These are phyloP conservation scores for Brachionus rotundiformis DNA, from an alignment of 1,140 invertebrate species.

Conservation along the genomic window DNA sequence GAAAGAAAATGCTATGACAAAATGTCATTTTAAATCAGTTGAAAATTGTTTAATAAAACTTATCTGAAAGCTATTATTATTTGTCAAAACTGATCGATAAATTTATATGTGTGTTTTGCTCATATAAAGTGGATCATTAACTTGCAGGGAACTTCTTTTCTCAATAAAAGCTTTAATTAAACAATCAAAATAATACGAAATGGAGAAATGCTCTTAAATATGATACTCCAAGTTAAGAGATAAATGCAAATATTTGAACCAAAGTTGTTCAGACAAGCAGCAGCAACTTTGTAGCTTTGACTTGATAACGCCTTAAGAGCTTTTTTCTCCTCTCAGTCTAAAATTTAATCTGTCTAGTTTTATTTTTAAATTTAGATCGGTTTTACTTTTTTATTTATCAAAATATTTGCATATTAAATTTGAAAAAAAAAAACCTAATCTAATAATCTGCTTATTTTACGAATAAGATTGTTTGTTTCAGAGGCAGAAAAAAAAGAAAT, in stretches of 20 bases:
- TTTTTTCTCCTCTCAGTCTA: not conserved
- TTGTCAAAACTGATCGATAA: slow-evolving; percentile 14
- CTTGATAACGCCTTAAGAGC: not conserved
- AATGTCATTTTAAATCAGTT: slow-evolving; percentile 29
- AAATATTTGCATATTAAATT: slow-evolving; percentile 22
- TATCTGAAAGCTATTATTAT: slow-evolving; percentile 4
- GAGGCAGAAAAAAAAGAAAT: not conserved
- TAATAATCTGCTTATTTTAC: slow-evolving; percentile 27
- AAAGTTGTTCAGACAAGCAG: not conserved
- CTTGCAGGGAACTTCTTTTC: not conserved
- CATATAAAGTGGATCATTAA: not conserved
- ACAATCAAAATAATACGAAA: slow-evolving; percentile 31
- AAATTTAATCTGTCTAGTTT: not conserved
- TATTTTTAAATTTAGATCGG: no score
- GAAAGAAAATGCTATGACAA: not conserved
- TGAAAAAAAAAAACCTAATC: slow-evolving; percentile 22
- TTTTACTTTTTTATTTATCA: slow-evolving; percentile 19
- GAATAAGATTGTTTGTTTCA: not conserved
- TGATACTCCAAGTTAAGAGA: slow-evolving; percentile 22
- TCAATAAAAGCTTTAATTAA: slow-evolving; percentile 41
- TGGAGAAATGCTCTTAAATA: slow-evolving; percentile 1
- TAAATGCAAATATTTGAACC: slow-evolving; percentile 16
- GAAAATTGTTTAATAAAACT: slow-evolving; percentile 1
- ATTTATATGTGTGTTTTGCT: slow-evolving; percentile 9
- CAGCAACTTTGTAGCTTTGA: not conserved